Evolutionary conservation across 2,113 vertebrate genomes (phyloP), one percentile per base, ranked within the genome.

Genomic region (Sylvietta virens): DNA sequence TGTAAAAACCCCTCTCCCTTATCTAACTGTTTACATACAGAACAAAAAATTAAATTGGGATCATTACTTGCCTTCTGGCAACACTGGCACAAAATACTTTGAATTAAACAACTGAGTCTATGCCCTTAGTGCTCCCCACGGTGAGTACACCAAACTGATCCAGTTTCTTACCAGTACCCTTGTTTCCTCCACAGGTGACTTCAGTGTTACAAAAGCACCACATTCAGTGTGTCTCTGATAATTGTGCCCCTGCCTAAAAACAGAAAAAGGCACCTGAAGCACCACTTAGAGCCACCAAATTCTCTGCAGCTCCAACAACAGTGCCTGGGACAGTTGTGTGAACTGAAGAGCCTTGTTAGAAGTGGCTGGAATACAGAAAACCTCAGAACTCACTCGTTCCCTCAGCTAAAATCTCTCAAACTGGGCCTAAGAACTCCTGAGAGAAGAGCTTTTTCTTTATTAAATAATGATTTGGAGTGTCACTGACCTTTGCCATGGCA

Each of bases 281-380:
- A 56, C 31, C 61, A 7, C 71, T 27, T 2, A 3, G 60, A 37
- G 42, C n/a, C 54, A 6, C 4, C 2, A 11, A 4, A 2, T 6
- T 57, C 80, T 27, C 70, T 53, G 65, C 45, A 40, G 62, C 82
- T 13, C 10, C 23, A 5, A 3, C 48, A n/a, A 5, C 0, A 0
- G 33, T 10, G 57, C 18, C 61, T n/a, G 73, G 86, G 57, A 30
- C 35, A 35, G 44, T 0, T 4, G 57, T 16, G 66, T 19, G 64
- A 82, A 18, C 30, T 5, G 15, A 51, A 35, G 42, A 81, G 50
- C 54, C 27, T 19, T 6, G 13, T 23, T 23, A 24, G 18, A 58
- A 48, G 51, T 27, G 57, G 6, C 30, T 85, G 81, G 66, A 28
- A 72, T 28, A 40, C 15, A 64, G 56, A 56, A 53, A 50, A 33